Evolutionary conservation across 1,140 invertebrate genomes (phyloP), one percentile per base, ranked within the genome.

Genomic region (Hycleus phaleratus): DNA sequence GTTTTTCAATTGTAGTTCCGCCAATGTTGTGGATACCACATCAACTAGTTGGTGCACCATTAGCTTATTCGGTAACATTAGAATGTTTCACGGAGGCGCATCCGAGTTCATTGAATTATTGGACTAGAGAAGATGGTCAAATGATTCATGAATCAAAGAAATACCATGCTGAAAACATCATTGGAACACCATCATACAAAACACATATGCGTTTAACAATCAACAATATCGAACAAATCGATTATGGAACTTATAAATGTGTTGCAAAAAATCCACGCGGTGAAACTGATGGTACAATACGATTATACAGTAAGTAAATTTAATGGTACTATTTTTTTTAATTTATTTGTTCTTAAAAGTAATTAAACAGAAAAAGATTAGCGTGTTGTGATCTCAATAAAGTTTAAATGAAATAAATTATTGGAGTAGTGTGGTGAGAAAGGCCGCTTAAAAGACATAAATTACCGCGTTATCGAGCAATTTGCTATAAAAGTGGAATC

Each of bases 251-350:
- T 48, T 95, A 95, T 76, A 93, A 93, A 74, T 95, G 93, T 72
- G 87, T 94, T 2, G 92, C 91, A 40, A 95, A 94, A 76, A 95
- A 95, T 81, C 90, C 90, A 25, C 79, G 91, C 50, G 92, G 92
- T 58, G 91, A 94, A 74, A 95, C 91, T 4, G 92, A 95, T 71
- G 92, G 92, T 44, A 87, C 85, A 42, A 95, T 95, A 69, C 82
- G 89, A 67, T 77, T 95, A 46, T 95, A 94, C 73, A 88, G 91
- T 94, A 81, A 90, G 90, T 87, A 69, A 60, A 6, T 10, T 8
- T 10, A n/a, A 8, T 42, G 18, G 18, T n/a, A n/a, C 4, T 11
- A 0, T 58, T 57, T 46, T 4, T 10, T 46, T 46, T 1, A 2
- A 1, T n/a, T n/a, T 11, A 42, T 9, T 18, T 9, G 1, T 9